Base-by-base conservation (phyloP, 2,113 vertebrate species). In the Melanostigma gelatinosum region DNA sequence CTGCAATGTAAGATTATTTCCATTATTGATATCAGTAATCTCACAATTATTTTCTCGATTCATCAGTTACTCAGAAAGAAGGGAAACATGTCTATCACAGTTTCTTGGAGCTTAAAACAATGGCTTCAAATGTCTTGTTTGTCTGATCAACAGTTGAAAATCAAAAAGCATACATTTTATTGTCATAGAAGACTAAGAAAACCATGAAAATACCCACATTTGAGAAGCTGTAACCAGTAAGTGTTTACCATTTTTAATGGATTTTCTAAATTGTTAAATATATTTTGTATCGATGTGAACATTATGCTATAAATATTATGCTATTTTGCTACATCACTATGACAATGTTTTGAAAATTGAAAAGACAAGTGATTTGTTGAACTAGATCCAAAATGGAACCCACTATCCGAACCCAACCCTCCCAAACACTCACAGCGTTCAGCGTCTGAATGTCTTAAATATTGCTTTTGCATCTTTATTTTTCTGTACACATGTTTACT, bases 351-450 rank as follows among this genome's bases (percentile, higher is more conserved):
- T 50, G 4, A 46, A 20, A 6, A 48, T 24, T 22, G 4, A 27
- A 79, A 65, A 32, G 18, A 67, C 16, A 27, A 15, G 16, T 24
- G 10, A 46, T 72, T 72, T 71, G 8, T 74, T 65, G 1, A 69
- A 60, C 20, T 42, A 46, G 50, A 67, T 67, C 18, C 34, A 67
- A 72, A 67, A 18, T 52, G 48, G 48, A 52, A 40, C 8, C 32
- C 0, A 3, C 38, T 44, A 22, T 34, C 27, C 2, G 1, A 72
- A 60, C 70, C 27, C 22, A 50, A 36, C 72, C 29, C 44, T 66
- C 11, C 34, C 18, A 52, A 52, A 52, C 18, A 52, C 48, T 52
- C 12, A 46, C 44, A 16, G 44, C 12, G 44, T 46, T 46, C 44
- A 46, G 15, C 20, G 22, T 52, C 48, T 52, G 48, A 50, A 50